Percentiles rank a stretch among this genome's conserved stretches.
These are phyloP conservation scores for Phaedon cochleariae DNA, from an alignment of 2,888 invertebrate species.

Conservation along the genomic window DNA sequence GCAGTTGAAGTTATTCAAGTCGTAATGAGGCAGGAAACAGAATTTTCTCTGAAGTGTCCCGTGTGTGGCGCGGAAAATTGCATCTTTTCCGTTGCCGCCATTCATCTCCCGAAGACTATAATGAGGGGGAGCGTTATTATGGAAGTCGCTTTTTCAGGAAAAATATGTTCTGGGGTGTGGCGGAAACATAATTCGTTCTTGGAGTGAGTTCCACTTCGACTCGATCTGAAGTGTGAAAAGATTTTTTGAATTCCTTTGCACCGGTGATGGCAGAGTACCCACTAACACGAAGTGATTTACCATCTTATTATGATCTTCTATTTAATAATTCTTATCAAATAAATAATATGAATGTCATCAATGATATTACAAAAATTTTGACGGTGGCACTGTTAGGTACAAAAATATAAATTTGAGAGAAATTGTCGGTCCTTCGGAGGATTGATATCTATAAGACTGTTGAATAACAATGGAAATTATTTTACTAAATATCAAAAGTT, in stretches of 20 bases:
- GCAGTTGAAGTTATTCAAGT: conserved; percentile 28
- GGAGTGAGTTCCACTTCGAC: background rate
- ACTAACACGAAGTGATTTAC: no score
- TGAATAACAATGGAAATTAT: no score
- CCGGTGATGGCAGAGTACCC: no score
- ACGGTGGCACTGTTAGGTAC: no score
- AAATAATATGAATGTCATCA: no score
- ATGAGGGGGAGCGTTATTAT: conserved; percentile 16
- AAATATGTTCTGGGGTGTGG: background rate
- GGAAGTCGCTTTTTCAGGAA: background rate
- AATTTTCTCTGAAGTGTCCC: conserved; percentile 10
- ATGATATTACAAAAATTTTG: no score
- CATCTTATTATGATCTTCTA: no score
- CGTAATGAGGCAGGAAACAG: conserved; percentile 25
- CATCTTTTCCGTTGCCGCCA: background rate
- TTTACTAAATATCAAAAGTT: no score
- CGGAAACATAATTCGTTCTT: background rate
- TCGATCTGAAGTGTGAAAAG: background rate
- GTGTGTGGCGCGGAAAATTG: conserved; percentile 10
- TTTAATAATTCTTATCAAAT: no score
- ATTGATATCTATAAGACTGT: no score
- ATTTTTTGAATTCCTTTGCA: background rate
- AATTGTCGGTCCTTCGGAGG: no score
- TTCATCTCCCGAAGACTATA: background rate
- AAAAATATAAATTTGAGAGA: no score